These are phyloP conservation scores for Oriolus oriolus DNA, from an alignment of 2,113 vertebrate species.

Conservation along the genomic window DNA sequence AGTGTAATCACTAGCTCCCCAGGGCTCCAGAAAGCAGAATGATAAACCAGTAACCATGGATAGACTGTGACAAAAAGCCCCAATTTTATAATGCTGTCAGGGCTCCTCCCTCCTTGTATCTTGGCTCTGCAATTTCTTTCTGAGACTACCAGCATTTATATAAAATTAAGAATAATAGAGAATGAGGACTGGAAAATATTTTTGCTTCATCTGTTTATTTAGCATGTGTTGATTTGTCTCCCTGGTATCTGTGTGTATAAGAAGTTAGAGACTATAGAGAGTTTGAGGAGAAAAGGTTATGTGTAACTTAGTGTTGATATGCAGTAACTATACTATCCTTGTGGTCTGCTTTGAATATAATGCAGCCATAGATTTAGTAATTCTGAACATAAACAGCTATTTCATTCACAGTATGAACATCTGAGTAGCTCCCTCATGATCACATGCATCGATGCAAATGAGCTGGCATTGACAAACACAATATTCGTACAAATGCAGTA, in stretches of 20 bases:
- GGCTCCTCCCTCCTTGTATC: fast-evolving
- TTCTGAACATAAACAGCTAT: background rate
- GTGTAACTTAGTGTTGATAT: background rate
- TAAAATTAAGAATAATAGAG: background rate
- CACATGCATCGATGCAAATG: background rate
- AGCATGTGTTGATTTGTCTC: background rate
- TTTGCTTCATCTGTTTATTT: background rate
- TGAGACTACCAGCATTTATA: background rate
- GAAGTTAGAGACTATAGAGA: background rate
- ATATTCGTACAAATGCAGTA: background rate
- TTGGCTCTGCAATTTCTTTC: background rate
- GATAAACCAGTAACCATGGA: background rate
- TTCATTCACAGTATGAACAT: background rate
- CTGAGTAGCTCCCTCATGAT: background rate
- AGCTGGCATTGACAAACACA: background rate
- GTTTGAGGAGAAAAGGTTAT: background rate
- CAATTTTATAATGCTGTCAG: background rate
- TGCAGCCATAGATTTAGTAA: background rate
- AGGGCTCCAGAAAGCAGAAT: background rate
- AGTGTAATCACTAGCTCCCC: background rate
- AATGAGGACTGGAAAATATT: background rate
- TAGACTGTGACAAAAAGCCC: background rate
- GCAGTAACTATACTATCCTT: background rate
- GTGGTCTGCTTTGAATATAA: background rate
- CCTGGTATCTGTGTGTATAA: background rate